Evolutionary conservation across 1,140 invertebrate genomes (phyloP), one percentile per base, ranked within the genome.

Genomic region (Drosophila virilis): DNA sequence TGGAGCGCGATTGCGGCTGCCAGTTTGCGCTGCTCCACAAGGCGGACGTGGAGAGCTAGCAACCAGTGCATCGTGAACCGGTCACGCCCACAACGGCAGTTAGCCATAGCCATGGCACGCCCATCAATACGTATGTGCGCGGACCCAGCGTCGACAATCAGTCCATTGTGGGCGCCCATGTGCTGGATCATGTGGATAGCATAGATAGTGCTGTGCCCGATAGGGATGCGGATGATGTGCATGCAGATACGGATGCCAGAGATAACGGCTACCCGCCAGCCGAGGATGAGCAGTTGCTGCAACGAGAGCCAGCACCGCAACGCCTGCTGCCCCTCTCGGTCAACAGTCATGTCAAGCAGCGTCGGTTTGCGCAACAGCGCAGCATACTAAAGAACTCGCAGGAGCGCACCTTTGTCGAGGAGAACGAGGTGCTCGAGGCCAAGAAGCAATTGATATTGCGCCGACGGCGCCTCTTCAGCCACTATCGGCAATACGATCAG

Each of bases 1-100:
- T 94, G 91, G 96, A 96, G 89, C 95, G 96, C 88, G 96, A 97
- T 92, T 97, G 96, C 92, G 96, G 96, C 93, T 97, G 96, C 94
- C 96, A 97, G 93, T 97, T 97, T 93, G 96, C 96, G 88, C 94
- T 97, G 90, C 94, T 97, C 85, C 96, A 97, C 93, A 96, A 96
- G 83, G 96, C 95, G 76, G 96, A 96, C 84, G 94, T 94, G 91
- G 95, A 94, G 92, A 93, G 92, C 91, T 92, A 92, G 92, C 92
- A 92, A 90, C 89, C 83, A 91, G 90, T 78, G 77, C 81, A 86
- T 60, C 80, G 83, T 45, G 91, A 91, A 81, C 50, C 70, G 67
- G 52, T 75, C 62, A 79, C 91, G 91, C 80, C 92, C 86, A 74
- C 57, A 17, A 54, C 73, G 38, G 58, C 73, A 22, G 74, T 58